A percentile compares a stretch with the other conserved stretches of the same genome.
Conservation (phyloP, 2,888 invertebrate species). For the Acronicta psi region DNA sequence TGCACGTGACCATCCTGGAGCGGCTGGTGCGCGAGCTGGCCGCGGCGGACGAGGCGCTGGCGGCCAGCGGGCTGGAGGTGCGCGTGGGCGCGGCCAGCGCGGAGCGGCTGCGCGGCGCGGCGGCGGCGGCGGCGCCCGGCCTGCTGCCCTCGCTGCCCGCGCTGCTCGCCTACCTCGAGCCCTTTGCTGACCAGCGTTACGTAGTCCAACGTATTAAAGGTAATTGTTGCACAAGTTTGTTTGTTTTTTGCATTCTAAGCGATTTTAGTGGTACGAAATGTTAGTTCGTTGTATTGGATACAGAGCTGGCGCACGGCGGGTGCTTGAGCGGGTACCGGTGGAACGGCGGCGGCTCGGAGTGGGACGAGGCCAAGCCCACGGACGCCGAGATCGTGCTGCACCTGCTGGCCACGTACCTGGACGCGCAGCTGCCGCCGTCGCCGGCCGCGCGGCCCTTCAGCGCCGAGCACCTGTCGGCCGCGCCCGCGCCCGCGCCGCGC, state of each 20-base stretch:
- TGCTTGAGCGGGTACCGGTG: constrained; percentile 97
- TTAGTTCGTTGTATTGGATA: not conserved
- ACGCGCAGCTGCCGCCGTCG: constrained; percentile 75
- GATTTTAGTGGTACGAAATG: too few relatives aligned
- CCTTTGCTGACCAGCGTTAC: constrained; percentile 95
- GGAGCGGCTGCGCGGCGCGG: constrained; percentile 66
- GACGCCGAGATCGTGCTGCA: constrained; percentile 96
- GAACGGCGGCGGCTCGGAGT: constrained; percentile 90
- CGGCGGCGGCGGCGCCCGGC: constrained; percentile 73
- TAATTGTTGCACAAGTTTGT: constrained; percentile 53
- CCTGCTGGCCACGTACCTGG: constrained; percentile 93
- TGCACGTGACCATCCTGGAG: constrained; percentile 94
- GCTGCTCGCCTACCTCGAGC: constrained; percentile 94
- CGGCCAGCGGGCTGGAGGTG: constrained; percentile 74
- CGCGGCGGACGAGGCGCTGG: constrained; percentile 91
- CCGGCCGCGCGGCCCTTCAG: constrained; percentile 81
- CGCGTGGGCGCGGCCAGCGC: constrained; percentile 69
- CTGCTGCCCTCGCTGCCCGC: constrained; percentile 88
- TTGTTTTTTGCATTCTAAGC: too few relatives aligned
- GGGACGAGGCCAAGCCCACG: constrained; percentile 95
- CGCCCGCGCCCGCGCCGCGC: constrained; percentile 24
- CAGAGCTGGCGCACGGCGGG: constrained; percentile 94
- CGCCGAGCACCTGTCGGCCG: constrained; percentile 72
- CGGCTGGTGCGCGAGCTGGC: constrained; percentile 93
- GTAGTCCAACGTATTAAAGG: constrained; percentile 93